phyloP scores from a whole-genome alignment of 2,888 invertebrate species.

The Agrotis segetum region DNA sequence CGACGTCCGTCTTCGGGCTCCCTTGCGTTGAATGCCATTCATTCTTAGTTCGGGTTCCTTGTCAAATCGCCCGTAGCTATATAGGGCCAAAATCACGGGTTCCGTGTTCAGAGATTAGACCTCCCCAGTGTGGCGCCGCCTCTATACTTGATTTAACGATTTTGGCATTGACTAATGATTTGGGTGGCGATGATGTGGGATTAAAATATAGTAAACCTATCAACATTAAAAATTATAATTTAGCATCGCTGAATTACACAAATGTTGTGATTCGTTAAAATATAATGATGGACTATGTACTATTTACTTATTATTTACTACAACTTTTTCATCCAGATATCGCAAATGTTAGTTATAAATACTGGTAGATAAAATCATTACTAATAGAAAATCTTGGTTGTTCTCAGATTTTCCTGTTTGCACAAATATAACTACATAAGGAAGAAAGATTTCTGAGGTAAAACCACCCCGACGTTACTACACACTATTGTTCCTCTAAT shows the following conservation, averaged over 20 bases:
- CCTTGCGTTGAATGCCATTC: too few species aligned
- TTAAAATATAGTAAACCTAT: neutral
- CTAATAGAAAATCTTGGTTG: constrained; percentile 19
- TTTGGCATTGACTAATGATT: neutral
- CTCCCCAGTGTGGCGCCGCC: too few species aligned
- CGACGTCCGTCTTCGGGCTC: too few species aligned
- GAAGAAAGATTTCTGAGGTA: constrained; percentile 14
- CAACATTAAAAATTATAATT: neutral
- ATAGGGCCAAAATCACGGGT: too few species aligned
- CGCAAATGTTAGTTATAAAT: neutral
- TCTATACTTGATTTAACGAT: too few species aligned
- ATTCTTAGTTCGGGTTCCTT: too few species aligned
- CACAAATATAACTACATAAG: constrained; percentile 19
- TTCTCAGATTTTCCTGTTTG: constrained; percentile 35
- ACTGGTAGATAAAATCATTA: constrained; percentile 7
- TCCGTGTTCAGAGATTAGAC: too few species aligned
- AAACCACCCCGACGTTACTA: constrained; percentile 12
- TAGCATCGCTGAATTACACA: neutral
- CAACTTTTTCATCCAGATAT: neutral
- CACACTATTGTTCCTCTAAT: constrained; percentile 53
- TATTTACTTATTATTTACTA: too few species aligned
- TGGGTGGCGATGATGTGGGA: accelerated
- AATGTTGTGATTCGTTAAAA: neutral
- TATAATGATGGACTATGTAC: neutral
- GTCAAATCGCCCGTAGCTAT: too few species aligned